These are phyloP conservation scores for Batillaria attramentaria DNA, from an alignment of 1,140 invertebrate genomes.

Conservation along the genomic window DNA sequence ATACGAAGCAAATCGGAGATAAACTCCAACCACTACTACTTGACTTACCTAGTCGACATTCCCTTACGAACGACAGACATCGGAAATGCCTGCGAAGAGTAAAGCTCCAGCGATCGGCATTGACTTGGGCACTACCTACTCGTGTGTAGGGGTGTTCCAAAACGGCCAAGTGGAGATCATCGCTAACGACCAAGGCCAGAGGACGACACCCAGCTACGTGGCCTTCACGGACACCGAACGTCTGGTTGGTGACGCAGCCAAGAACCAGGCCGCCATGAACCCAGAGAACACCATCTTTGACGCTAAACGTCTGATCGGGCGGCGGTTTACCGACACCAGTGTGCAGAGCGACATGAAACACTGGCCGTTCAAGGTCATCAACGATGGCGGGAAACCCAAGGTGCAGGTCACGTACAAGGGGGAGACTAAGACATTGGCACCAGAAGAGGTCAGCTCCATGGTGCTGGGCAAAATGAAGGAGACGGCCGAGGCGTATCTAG, in stretches of 20 bases:
- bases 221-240: conserved; percentile 46
- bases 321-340: conserved; percentile 35
- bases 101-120: conserved; percentile 71
- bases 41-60: background rate
- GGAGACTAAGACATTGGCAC: conserved; percentile 90
- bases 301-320: conserved; percentile 42
- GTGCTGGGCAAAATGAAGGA: conserved; percentile 89
- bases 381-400: conserved; percentile 76
- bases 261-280: conserved; percentile 43
- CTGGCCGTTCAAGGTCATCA: conserved; percentile 83
- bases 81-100: background rate
- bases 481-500: conserved; percentile 94
- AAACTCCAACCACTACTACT: background rate
- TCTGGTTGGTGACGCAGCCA: conserved; percentile 40
- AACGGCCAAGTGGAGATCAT: conserved; percentile 92
- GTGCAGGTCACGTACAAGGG: conserved; percentile 87
- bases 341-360: conserved; percentile 86
- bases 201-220: conserved; percentile 74
- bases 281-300: conserved; percentile 43
- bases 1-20: background rate
- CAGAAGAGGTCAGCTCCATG: conserved; percentile 90
- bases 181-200: conserved; percentile 91
- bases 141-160: conserved; percentile 74
- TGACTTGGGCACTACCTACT: conserved; percentile 75
- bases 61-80: background rate